phyloP scores from a whole-genome alignment of 2,797 vertebrate species.

The Macropodus opercularis region DNA sequence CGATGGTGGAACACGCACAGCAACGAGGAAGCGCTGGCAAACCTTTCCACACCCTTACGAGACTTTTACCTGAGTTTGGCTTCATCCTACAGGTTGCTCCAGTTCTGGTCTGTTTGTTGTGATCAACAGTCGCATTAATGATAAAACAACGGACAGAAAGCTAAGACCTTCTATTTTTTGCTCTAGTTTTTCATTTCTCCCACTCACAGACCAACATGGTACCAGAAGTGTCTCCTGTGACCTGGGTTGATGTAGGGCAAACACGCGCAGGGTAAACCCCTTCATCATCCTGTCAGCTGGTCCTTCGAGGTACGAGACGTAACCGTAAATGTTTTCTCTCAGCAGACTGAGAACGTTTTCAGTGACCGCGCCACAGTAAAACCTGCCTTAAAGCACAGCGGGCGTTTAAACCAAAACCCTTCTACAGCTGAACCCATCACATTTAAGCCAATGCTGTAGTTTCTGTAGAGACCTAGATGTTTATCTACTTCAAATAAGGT shows the following conservation, averaged over 20 bases:
- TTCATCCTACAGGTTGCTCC: too few relatives aligned
- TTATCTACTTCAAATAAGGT: too few relatives aligned
- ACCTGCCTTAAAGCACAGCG: background rate
- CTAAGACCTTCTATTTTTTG: background rate
- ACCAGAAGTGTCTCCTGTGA: constrained; percentile 28
- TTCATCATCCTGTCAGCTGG: constrained; percentile 67
- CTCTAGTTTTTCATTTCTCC: constrained; percentile 21
- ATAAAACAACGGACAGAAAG: too few relatives aligned
- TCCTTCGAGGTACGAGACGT: constrained; percentile 44
- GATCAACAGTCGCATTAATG: too few relatives aligned
- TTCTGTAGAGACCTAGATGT: too few relatives aligned
- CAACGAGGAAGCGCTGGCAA: too few relatives aligned
- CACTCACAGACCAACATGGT: constrained; percentile 27
- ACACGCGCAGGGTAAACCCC: constrained; percentile 40
- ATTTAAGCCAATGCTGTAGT: too few relatives aligned
- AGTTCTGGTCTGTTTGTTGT: too few relatives aligned
- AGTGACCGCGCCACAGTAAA: constrained; percentile 1
- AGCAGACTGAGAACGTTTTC: constrained; percentile 31
- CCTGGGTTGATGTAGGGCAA: constrained; percentile 50
- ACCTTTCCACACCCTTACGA: too few relatives aligned
- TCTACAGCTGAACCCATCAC: background rate
- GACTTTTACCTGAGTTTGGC: too few relatives aligned
- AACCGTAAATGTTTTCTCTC: constrained; percentile 41
- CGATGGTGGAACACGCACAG: too few relatives aligned
- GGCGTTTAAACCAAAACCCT: background rate